Evolutionary conservation across 2,888 invertebrate species (phyloP), one percentile per base, ranked within the genome.

Genomic region (Ophraella communa): DNA sequence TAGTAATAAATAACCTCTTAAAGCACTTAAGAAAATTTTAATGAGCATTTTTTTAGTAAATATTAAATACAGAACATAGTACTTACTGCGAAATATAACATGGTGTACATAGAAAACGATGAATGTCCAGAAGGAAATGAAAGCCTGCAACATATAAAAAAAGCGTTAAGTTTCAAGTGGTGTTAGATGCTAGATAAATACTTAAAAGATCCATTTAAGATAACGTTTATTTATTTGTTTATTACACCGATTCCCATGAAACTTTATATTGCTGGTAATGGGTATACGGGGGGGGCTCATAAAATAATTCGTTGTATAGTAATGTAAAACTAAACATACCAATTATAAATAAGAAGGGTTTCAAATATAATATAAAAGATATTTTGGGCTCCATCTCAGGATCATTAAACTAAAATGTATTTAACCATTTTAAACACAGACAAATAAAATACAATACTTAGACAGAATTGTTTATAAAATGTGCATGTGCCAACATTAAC

Each of bases 61-160:
- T n/a, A 23, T 45, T 18, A 30, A 45, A 56, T 10, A 24, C 11
- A 45, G 10, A 42, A 64, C 39, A 62, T 52, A 68, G 17, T 68
- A 89, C 91, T 91, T 85, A 94, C 94, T 78, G 89, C 89, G 76
- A 93, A 88, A 84, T 92, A 95, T 59, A 93, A 82, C 93, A 94
- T 93, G 42, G 92, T 89, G 78, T 90, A 95, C 73, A 92, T 91
- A 11, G 94, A 91, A 84, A 95, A 95, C 11, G 94, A 94, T 14
- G 95, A 93, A 83, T 95, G 95, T 20, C 95, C 95, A 68, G 95
- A 95, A 62, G 95, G 95, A 83, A 96, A 96, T 23, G 95, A 95
- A 66, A 95, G 86, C 78, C 89, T 87, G 82, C 65, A 81, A 81
- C 7, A 44, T 49, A 62, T 56, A 64, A 3, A 33, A 35, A 18